Evolutionary conservation across 2,888 invertebrate species (phyloP).

Genomic region (Colletes collaris): DNA sequence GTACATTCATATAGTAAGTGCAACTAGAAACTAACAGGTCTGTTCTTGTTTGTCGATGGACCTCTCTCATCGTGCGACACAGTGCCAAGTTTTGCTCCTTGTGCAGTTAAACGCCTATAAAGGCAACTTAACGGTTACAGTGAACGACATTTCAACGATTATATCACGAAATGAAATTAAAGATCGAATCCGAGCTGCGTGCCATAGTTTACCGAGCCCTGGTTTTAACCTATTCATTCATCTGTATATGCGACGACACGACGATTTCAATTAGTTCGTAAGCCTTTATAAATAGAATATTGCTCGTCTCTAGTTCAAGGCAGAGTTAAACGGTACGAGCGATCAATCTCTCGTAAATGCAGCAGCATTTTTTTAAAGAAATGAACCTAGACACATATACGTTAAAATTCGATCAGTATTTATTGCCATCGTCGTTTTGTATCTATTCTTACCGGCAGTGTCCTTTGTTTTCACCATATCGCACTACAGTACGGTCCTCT

Average conservation of each 20-base stretch:
- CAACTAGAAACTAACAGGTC: too few relatives aligned
- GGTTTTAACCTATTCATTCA: constrained; percentile 16
- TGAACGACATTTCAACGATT: too few relatives aligned
- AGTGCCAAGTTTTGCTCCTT: too few relatives aligned
- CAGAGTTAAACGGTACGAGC: constrained; percentile 7
- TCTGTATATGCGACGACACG: constrained; percentile 51
- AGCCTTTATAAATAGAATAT: constrained; percentile 35
- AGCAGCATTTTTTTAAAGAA: constrained; percentile 6
- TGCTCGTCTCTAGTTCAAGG: not conserved
- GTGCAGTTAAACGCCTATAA: too few relatives aligned
- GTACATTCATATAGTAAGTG: too few relatives aligned
- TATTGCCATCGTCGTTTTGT: constrained; percentile 35
- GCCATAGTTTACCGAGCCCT: not conserved
- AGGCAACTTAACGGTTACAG: too few relatives aligned
- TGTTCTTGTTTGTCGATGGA: too few relatives aligned
- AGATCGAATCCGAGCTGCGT: too few relatives aligned
- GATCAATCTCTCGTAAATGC: not conserved
- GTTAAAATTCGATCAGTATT: constrained; percentile 14
- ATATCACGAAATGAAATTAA: too few relatives aligned
- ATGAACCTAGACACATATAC: constrained; percentile 13
- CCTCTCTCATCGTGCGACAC: too few relatives aligned
- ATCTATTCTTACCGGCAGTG: constrained; percentile 19
- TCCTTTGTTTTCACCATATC: not conserved
- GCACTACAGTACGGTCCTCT: not conserved
- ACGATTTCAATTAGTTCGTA: constrained; percentile 45